phyloP scores from a whole-genome alignment of 2,797 vertebrate genomes.

The Microctenopoma stevenorrisi region DNA sequence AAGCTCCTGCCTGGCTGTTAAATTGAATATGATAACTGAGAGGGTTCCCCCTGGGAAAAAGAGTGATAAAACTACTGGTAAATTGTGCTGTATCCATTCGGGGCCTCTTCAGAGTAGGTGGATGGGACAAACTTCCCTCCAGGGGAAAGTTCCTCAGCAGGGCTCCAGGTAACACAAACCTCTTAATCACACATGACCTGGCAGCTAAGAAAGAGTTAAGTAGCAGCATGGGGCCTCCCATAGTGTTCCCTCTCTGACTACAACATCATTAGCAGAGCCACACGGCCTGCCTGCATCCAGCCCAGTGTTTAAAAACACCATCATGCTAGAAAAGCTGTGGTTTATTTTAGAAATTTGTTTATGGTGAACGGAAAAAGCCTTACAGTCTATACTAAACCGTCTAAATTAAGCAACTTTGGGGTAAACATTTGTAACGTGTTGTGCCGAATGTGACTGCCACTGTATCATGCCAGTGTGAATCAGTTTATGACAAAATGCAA shows the following conservation, averaged over 20 bases:
- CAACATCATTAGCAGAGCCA: constrained; percentile 79
- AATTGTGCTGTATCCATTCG: constrained; percentile 66
- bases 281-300: constrained; percentile 70
- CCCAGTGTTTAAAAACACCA: constrained; percentile 90
- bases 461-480: constrained; percentile 8
- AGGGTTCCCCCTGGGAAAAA: constrained; percentile 57
- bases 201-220: constrained; percentile 83
- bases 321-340: constrained; percentile 88
- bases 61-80: constrained; percentile 73
- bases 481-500: constrained; percentile 18
- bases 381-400: constrained; percentile 43
- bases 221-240: constrained; percentile 81
- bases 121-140: constrained; percentile 74
- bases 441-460: constrained; percentile 88
- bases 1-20: constrained; percentile 56
- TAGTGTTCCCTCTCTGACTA: constrained; percentile 64
- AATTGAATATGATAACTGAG: constrained; percentile 68
- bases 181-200: constrained; percentile 90
- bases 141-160: constrained; percentile 80
- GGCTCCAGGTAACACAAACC: constrained; percentile 86
- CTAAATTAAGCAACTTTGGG: constrained; percentile 70
- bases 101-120: constrained; percentile 74
- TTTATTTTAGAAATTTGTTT: constrained; percentile 90
- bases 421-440: constrained; percentile 91
- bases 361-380: constrained; percentile 87